Evolutionary conservation across 2,888 invertebrate genomes (phyloP), one percentile per base, ranked within the genome.

Genomic region (Nipponacmea schrenckii): DNA sequence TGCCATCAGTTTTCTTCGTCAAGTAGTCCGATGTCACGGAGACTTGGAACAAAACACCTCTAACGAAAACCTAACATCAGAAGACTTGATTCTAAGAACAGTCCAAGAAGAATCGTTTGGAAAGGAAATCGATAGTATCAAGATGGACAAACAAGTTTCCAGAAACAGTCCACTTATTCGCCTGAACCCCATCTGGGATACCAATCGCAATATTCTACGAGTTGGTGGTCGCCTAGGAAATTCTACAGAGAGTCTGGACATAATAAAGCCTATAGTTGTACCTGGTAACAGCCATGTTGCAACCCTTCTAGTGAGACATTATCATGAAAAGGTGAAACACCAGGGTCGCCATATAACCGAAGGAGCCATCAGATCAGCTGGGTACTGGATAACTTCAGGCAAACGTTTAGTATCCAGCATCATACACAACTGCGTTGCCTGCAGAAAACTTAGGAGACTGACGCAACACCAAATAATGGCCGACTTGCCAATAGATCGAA

Each of bases 281-380:
- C 74, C 76, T 7, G 64, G 62, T n/a, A 50, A 62, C 14, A 48
- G 69, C 39, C 77, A 77, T 50, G 56, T 77, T 26, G 72, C 70
- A 7, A 63, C 24, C 17, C 64, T 79, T 5, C 20, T 79, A 12
- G 62, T 76, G 1, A 64, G 72, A 20, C 69, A 74, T 64, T 76
- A 62, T 62, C 79, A 75, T 65, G 65, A 39, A 14, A 10, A 56
- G 1, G 70, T 77, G 12, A 44, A 76, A 2, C 79, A 79, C 62
- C 76, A 79, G 67, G 77, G 79, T 3, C 63, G 77, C 15, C 74
- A 70, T 46, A 69, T 80, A 24, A 79, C 80, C n/a, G 73, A 79
- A 56, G 77, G 74, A 20, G 74, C 76, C 3, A 50, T 73, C 17
- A 63, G 72, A 31, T n/a, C 63, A 7, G 64, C 63, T 15, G 69